A percentile compares a stretch with the other conserved stretches of the same genome.
phyloP scores from a whole-genome alignment of 2,888 invertebrate genomes.

The Tetragonula carbonaria region DNA sequence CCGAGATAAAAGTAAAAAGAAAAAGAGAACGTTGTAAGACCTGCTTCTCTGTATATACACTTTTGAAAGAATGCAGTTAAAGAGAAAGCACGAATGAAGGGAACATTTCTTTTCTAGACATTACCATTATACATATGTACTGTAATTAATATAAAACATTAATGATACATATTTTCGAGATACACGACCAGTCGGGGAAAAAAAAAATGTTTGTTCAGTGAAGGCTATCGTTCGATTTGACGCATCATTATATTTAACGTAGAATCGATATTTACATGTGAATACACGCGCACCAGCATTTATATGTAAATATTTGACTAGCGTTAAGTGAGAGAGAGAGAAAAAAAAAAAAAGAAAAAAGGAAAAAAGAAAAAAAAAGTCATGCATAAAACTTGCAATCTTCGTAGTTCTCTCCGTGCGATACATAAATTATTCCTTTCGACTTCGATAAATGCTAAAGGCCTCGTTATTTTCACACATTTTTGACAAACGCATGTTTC shows the following conservation, averaged over 20 bases:
- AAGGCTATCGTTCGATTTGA: slow-evolving; percentile 28
- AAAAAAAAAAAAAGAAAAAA: slow-evolving; percentile 41
- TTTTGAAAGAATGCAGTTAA: slow-evolving; percentile 24
- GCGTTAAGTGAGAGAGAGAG: slow-evolving; percentile 58
- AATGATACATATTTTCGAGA: slow-evolving; percentile 60
- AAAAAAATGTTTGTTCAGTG: slow-evolving; percentile 26
- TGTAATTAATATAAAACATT: slow-evolving; percentile 59
- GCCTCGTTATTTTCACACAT: slow-evolving; percentile 29
- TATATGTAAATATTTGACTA: slow-evolving; percentile 62
- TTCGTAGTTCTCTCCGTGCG: slow-evolving; percentile 35
- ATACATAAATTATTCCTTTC: slow-evolving; percentile 17
- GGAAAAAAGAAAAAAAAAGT: not conserved
- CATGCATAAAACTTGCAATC: slow-evolving; percentile 34
- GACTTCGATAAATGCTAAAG: slow-evolving; percentile 22
- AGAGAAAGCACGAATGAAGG: slow-evolving; percentile 47
- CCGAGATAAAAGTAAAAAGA: slow-evolving; percentile 39
- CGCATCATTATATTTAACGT: slow-evolving; percentile 42
- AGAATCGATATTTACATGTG: slow-evolving; percentile 63
- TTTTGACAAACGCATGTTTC: slow-evolving; percentile 19
- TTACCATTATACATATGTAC: slow-evolving; percentile 62
- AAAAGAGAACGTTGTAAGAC: slow-evolving; percentile 20
- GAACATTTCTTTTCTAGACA: slow-evolving; percentile 65
- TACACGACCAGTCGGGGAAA: slow-evolving; percentile 40
- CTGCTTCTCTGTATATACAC: slow-evolving; percentile 53
- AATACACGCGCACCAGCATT: slow-evolving; percentile 46